Conservation (phyloP, 2,113 vertebrate species). For the Clarias magur region DNA sequence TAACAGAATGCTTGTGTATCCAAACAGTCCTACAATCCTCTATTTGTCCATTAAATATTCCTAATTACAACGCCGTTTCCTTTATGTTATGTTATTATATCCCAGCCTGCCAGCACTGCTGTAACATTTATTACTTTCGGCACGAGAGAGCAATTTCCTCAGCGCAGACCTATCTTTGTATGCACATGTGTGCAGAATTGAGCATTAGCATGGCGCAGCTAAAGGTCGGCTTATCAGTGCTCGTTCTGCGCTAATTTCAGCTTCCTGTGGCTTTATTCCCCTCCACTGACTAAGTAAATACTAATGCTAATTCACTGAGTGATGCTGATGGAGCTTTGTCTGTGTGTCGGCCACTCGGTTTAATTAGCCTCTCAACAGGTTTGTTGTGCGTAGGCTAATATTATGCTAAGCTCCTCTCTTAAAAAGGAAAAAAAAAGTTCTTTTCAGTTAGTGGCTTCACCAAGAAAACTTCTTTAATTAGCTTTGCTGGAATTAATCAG, state of each 20-base stretch:
- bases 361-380: constrained; percentile 56
- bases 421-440: constrained; percentile 42
- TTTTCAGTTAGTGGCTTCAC: constrained; percentile 47
- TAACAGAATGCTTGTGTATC: constrained; percentile 8
- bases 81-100: constrained; percentile 31
- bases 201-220: constrained; percentile 35
- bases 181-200: constrained; percentile 31
- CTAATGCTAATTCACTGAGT: constrained; percentile 52
- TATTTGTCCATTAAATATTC: constrained; percentile 25
- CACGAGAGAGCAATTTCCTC: constrained; percentile 36
- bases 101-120: constrained; percentile 16
- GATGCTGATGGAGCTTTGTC: constrained; percentile 50
- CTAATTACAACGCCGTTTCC: constrained; percentile 20
- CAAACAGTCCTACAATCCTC: constrained; percentile 12
- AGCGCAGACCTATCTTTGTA: constrained; percentile 14
- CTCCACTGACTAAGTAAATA: constrained; percentile 54
- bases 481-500: constrained; percentile 52
- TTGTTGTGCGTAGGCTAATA: constrained; percentile 55
- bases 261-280: constrained; percentile 54
- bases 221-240: constrained; percentile 51
- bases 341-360: constrained; percentile 48
- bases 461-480: constrained; percentile 57
- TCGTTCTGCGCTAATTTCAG: constrained; percentile 50
- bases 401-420: constrained; percentile 55
- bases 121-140: constrained; percentile 37